Conservation (phyloP, 1,140 invertebrate species). For the Drosophila orosa region DNA sequence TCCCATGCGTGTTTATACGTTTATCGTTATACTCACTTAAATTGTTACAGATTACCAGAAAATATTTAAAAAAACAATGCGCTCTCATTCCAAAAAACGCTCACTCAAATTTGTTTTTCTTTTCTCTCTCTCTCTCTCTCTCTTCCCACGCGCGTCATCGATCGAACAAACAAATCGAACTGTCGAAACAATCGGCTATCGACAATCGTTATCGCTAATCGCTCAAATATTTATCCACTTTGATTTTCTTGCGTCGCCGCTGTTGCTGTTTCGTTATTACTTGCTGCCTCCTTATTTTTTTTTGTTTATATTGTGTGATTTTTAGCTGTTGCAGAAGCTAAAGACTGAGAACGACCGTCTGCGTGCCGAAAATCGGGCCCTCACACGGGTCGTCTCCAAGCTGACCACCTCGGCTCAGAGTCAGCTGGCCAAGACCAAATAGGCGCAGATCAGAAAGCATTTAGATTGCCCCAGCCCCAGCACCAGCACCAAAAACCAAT, state of each 20-base stretch:
- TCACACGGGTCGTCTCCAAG: constrained; percentile 97
- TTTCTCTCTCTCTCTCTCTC: constrained; percentile 64
- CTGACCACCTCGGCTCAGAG: constrained; percentile 92
- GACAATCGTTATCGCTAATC: constrained; percentile 22
- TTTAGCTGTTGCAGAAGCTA: constrained; percentile 98
- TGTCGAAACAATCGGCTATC: constrained; percentile 27
- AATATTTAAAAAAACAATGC: constrained; percentile 38
- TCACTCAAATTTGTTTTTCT: constrained; percentile 79
- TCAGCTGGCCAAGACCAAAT: constrained; percentile 83
- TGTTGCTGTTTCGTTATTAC: constrained; percentile 30
- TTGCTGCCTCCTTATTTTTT: constrained; percentile 47
- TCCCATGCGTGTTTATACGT: constrained; percentile 68
- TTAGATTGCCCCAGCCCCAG: constrained; percentile 44
- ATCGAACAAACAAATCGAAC: constrained; percentile 62
- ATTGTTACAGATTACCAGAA: constrained; percentile 38
- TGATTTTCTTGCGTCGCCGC: constrained; percentile 45
- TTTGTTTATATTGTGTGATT: constrained; percentile 83
- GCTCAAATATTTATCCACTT: constrained; percentile 51
- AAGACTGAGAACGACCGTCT: constrained; percentile 98
- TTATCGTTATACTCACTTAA: constrained; percentile 57
- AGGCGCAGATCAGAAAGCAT: constrained; percentile 52
- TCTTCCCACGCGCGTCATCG: constrained; percentile 78
- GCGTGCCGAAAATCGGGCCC: constrained; percentile 97
- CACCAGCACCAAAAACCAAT: constrained; percentile 29
- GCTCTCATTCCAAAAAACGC: constrained; percentile 59